Evolutionary conservation across 2,113 vertebrate species (phyloP).

Genomic region (Chloroceryle aenea): DNA sequence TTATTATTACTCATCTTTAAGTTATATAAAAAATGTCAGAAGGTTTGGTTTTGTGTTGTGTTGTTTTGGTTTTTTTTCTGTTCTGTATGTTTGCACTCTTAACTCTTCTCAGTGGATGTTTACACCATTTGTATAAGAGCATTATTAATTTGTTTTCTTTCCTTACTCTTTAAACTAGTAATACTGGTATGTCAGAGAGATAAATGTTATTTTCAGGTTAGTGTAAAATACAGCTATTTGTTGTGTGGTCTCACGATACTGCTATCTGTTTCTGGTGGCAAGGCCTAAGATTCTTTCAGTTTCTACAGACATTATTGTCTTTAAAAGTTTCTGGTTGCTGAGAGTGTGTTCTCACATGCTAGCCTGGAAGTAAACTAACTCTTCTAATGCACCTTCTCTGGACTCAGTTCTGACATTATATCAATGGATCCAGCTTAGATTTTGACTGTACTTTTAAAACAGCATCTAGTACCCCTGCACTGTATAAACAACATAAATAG

Average conservation of each 20-base stretch:
- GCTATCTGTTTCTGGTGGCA: not conserved
- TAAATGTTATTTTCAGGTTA: not conserved
- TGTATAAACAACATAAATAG: not conserved
- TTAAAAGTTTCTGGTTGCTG: not conserved
- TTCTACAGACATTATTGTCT: not conserved
- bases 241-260: not conserved
- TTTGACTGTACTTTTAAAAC: not conserved
- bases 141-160: not conserved
- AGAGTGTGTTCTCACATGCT: not conserved
- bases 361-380: not conserved
- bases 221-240: not conserved
- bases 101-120: not conserved
- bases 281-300: not conserved
- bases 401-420: not conserved
- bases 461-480: not conserved
- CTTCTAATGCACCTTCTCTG: not conserved
- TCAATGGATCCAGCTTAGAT: not conserved
- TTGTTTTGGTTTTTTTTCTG: not conserved
- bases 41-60: not conserved
- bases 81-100: not conserved
- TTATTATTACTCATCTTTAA: not conserved
- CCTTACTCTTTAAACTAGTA: not conserved
- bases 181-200: not conserved
- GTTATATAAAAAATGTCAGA: not conserved
- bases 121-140: not conserved